Evolutionary conservation across 2,113 vertebrate species (phyloP).

Genomic region (Gulo gulo): DNA sequence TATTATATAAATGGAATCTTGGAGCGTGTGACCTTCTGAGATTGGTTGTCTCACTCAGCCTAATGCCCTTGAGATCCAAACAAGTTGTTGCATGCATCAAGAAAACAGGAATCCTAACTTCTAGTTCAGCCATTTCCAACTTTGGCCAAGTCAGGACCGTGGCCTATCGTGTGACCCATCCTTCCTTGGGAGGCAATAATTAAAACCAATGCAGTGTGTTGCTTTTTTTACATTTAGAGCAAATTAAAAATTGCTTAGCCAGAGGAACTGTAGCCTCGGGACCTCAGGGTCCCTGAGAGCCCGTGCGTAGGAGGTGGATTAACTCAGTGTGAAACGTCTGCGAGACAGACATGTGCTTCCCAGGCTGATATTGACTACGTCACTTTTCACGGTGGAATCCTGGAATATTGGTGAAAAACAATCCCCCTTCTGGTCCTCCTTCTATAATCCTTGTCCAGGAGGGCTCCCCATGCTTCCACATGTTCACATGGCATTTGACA

Average conservation of each 20-base stretch:
- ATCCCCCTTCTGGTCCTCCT: neutral
- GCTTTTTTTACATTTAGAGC: neutral
- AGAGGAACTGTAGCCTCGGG: neutral
- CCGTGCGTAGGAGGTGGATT: too few relatives aligned
- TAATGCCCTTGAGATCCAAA: neutral
- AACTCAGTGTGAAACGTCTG: neutral
- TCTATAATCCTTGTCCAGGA: neutral
- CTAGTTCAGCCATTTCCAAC: neutral
- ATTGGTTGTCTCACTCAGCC: neutral
- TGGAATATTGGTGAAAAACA: neutral
- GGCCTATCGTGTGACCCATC: neutral
- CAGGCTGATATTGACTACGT: too few relatives aligned
- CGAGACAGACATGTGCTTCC: accelerated
- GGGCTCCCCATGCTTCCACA: too few relatives aligned
- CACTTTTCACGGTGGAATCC: neutral
- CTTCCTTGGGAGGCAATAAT: neutral
- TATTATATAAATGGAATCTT: neutral
- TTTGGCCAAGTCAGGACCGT: neutral
- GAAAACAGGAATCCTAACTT: neutral
- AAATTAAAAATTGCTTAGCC: neutral
- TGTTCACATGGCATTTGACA: neutral
- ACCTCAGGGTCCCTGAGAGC: neutral
- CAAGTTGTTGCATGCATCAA: neutral
- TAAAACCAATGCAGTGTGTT: neutral
- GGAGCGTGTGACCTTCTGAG: neutral